Percentiles rank a stretch among this genome's conserved stretches.
These are phyloP conservation scores for Myrmecophaga tridactyla DNA, from an alignment of 2,113 vertebrate species.

Conservation along the genomic window DNA sequence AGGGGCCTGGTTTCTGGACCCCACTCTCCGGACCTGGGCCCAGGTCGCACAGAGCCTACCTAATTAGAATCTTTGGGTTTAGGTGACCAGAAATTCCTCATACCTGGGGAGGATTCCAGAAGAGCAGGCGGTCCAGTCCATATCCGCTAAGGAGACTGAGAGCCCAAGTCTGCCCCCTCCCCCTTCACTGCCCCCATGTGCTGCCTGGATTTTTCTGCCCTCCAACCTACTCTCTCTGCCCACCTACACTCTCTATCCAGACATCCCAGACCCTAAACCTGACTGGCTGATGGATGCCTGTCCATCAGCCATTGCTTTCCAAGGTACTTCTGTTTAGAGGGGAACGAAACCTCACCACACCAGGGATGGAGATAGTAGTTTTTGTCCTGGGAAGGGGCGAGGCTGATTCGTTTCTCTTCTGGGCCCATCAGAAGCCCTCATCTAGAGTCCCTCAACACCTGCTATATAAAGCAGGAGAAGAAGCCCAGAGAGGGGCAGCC, in stretches of 20 bases:
- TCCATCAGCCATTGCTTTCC: background rate
- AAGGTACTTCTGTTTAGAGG: background rate
- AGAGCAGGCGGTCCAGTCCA: background rate
- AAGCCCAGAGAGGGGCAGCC: background rate
- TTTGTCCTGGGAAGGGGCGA: background rate
- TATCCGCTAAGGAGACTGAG: background rate
- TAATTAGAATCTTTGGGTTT: background rate
- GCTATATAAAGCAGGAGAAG: background rate
- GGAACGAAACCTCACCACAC: background rate
- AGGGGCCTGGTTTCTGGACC: conserved; percentile 6
- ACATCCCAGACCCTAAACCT: background rate
- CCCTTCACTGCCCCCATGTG: background rate
- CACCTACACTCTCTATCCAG: too few species aligned
- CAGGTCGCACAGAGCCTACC: background rate
- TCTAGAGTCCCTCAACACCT: background rate
- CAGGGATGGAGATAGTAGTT: background rate
- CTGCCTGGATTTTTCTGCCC: background rate
- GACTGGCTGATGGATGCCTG: background rate
- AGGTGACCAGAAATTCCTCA: background rate
- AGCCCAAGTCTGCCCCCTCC: background rate
- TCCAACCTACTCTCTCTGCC: background rate
- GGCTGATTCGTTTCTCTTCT: background rate
- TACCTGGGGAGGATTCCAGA: background rate
- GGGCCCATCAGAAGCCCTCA: background rate
- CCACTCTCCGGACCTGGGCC: background rate